phyloP scores from a whole-genome alignment of 2,888 invertebrate species.

The Chirona hameri region DNA sequence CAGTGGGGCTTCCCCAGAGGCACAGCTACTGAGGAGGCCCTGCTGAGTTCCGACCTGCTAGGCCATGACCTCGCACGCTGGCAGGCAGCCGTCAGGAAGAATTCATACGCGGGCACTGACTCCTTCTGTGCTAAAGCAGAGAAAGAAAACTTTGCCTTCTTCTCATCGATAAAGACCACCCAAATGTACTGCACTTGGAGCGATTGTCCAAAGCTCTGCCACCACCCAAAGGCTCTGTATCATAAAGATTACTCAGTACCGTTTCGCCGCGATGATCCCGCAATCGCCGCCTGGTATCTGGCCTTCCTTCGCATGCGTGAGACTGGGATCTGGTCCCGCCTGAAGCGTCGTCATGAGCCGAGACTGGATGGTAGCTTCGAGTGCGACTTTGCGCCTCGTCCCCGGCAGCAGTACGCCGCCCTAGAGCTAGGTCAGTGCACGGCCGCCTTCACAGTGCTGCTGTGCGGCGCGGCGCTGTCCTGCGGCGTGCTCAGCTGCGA shows the following conservation, averaged over 20 bases:
- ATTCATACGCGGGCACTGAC: not conserved
- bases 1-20: not conserved
- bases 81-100: not conserved
- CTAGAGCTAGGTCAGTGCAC: not conserved
- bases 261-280: not conserved
- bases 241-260: not conserved
- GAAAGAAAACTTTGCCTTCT: not conserved
- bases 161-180: not conserved
- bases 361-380: not conserved
- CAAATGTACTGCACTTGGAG: not conserved
- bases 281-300: not conserved
- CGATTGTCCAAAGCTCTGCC: not conserved
- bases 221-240: too few species aligned
- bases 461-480: not conserved
- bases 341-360: not conserved
- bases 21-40: not conserved
- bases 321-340: not conserved
- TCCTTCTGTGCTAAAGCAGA: not conserved
- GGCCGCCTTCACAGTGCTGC: not conserved
- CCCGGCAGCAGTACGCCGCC: not conserved
- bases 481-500: not conserved
- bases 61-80: not conserved
- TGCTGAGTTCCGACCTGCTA: not conserved
- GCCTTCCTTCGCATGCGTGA: not conserved
- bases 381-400: not conserved